phyloP scores from a whole-genome alignment of 2,797 vertebrate genomes.

The Clarias laeviceps region DNA sequence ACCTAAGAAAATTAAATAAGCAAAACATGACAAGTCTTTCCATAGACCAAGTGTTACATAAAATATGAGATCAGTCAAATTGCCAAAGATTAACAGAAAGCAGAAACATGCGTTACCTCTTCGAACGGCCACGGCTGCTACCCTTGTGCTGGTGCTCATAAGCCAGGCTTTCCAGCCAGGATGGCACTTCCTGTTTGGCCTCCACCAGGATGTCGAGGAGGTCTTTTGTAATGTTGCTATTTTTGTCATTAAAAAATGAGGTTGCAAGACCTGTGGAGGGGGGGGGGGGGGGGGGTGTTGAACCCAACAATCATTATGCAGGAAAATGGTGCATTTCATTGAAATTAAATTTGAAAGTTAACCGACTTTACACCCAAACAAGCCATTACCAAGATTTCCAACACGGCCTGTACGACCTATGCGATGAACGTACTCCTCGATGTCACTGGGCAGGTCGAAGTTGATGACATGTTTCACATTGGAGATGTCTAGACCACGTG shows the following conservation, averaged over 20 bases:
- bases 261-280: conserved; percentile 85
- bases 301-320: no score
- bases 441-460: conserved; percentile 95
- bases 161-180: conserved; percentile 92
- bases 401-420: conserved; percentile 95
- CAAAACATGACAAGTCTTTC: not conserved
- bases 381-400: conserved; percentile 86
- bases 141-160: conserved; percentile 95
- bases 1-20: conserved; percentile 64
- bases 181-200: conserved; percentile 95
- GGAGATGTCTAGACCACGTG: conserved; percentile 88
- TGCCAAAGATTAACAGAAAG: not conserved
- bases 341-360: not conserved
- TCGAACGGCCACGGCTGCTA: conserved; percentile 88
- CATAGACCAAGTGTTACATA: not conserved
- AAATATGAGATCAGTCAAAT: not conserved
- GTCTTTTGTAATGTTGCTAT: conserved; percentile 92
- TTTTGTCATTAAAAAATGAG: conserved; percentile 95
- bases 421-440: conserved; percentile 96
- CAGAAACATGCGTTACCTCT: conserved; percentile 76
- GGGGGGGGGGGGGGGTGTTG: not conserved
- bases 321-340: not conserved
- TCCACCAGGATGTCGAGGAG: conserved; percentile 93
- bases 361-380: not conserved
- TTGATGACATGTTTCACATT: conserved; percentile 97